Conservation (phyloP, 2,797 vertebrate species). For the Psittacula echo region DNA sequence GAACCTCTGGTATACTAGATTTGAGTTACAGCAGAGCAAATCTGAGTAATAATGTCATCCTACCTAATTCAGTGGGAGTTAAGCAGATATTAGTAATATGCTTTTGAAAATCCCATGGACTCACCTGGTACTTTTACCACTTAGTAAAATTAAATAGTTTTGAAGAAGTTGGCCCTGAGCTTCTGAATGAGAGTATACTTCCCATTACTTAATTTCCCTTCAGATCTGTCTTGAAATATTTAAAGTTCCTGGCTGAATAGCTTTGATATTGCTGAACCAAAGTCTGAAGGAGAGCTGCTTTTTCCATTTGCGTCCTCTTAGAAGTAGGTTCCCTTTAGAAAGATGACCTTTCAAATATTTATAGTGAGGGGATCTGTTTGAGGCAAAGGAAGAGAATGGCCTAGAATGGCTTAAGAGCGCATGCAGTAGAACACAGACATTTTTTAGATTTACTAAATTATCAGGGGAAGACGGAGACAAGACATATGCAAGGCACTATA, state of each 20-base stretch:
- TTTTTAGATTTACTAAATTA: not conserved
- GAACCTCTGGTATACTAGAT: not conserved
- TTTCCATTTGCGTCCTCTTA: not conserved
- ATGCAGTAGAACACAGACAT: not conserved
- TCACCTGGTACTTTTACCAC: not conserved
- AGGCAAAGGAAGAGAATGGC: not conserved
- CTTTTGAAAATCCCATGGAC: not conserved
- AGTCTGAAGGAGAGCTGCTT: not conserved
- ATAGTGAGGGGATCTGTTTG: not conserved
- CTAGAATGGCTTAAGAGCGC: not conserved
- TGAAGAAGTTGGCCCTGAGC: not conserved
- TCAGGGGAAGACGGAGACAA: not conserved
- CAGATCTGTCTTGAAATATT: not conserved
- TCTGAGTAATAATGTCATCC: not conserved
- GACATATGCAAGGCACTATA: fast-evolving
- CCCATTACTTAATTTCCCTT: not conserved
- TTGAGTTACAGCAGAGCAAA: not conserved
- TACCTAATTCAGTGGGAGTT: not conserved
- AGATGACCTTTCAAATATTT: not conserved
- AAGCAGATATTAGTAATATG: not conserved
- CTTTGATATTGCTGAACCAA: not conserved
- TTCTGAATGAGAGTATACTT: not conserved
- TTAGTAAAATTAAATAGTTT: conserved; percentile 13
- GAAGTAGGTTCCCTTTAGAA: not conserved
- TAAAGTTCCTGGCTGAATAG: not conserved